phyloP scores from a whole-genome alignment of 2,888 invertebrate genomes.

The Ectemnius lituratus region DNA sequence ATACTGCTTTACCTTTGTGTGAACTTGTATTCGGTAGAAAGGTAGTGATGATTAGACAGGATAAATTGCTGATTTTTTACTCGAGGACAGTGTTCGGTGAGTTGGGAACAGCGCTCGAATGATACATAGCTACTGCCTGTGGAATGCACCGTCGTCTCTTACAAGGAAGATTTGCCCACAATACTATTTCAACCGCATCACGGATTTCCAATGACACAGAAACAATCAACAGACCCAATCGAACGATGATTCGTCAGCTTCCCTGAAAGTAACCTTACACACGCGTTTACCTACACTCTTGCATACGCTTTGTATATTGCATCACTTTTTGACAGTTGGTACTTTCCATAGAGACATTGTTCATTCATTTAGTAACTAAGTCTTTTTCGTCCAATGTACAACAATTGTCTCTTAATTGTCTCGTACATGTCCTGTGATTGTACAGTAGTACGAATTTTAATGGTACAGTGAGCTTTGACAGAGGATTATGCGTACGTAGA shows the following conservation, averaged over 20 bases:
- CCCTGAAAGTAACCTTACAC: constrained; percentile 30
- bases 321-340: not conserved
- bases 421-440: too few species aligned
- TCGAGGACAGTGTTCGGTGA: constrained; percentile 35
- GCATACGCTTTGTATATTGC: constrained; percentile 42
- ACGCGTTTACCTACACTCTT: constrained; percentile 7
- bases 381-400: too few species aligned
- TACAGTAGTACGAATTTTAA: too few species aligned
- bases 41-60: constrained; percentile 43
- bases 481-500: too few species aligned
- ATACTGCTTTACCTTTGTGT: too few species aligned
- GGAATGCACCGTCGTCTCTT: constrained; percentile 55
- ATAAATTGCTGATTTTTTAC: constrained; percentile 19
- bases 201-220: constrained; percentile 5
- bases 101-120: constrained; percentile 61
- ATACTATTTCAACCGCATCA: not conserved
- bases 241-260: constrained; percentile 17
- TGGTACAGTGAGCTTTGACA: too few species aligned
- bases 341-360: too few species aligned
- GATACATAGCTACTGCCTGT: constrained; percentile 55
- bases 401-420: too few species aligned
- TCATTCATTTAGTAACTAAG: too few species aligned
- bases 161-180: constrained; percentile 55
- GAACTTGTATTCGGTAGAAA: constrained; percentile 20
- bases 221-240: not conserved